A percentile compares a stretch with the other conserved stretches of the same genome.
Conservation (phyloP, 2,888 invertebrate genomes). For the Coleophora deauratella region DNA sequence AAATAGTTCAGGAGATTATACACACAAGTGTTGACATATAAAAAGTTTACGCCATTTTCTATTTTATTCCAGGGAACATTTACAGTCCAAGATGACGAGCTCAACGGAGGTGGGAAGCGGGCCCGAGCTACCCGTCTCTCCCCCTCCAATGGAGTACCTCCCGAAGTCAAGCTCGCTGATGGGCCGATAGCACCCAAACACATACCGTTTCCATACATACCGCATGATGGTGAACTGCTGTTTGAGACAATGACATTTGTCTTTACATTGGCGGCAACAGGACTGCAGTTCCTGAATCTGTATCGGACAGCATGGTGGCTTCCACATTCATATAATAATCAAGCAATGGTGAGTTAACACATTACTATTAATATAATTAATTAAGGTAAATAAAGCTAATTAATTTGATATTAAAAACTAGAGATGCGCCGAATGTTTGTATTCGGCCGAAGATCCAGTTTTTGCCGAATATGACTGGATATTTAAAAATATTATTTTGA, state of each 20-base stretch:
- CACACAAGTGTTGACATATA: too few relatives aligned
- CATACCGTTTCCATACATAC: conserved; percentile 85
- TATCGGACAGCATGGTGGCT: conserved; percentile 99
- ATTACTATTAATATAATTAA: conserved; percentile 3
- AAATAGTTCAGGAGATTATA: too few relatives aligned
- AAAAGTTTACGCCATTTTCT: too few relatives aligned
- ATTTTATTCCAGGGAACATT: conserved; percentile 29
- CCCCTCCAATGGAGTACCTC: conserved; percentile 18
- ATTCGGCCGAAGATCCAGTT: too few relatives aligned
- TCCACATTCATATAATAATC: conserved; percentile 90
- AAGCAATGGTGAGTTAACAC: conserved; percentile 85
- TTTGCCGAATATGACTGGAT: too few relatives aligned
- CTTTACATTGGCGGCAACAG: conserved; percentile 84
- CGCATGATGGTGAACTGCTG: conserved; percentile 84
- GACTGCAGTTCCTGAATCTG: conserved; percentile 93
- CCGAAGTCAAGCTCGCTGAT: conserved; percentile 43
- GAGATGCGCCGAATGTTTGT: too few relatives aligned
- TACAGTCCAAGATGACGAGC: conserved; percentile 45
- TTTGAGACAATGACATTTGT: conserved; percentile 91
- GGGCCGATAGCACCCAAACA: conserved; percentile 80
- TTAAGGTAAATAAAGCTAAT: conserved; percentile 1
- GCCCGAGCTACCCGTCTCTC: conserved; percentile 34
- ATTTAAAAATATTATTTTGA: too few relatives aligned
- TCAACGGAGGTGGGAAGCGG: conserved; percentile 42
- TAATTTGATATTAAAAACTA: too few relatives aligned